Evolutionary conservation across 2,113 vertebrate genomes (phyloP).

Genomic region (Oxygymnocypris stewartii): DNA sequence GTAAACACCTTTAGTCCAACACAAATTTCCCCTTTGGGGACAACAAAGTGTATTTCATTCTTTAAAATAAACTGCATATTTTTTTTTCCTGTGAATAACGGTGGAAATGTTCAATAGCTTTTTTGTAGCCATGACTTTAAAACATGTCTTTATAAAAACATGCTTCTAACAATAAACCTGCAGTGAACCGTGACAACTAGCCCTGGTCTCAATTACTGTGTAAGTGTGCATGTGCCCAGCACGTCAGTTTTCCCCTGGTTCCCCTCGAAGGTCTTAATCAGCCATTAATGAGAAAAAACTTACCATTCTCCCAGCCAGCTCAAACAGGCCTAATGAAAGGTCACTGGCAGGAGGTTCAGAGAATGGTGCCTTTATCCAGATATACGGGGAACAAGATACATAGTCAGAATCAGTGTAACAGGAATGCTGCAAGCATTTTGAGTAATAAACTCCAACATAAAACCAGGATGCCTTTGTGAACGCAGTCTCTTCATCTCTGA

Average conservation of each 20-base stretch:
- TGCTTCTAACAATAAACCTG: not conserved
- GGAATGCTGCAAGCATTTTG: not conserved
- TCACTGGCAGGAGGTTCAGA: not conserved
- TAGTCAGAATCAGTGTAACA: not conserved
- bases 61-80: not conserved
- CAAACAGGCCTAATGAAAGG: constrained; percentile 27
- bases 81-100: not conserved
- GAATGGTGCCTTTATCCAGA: not conserved
- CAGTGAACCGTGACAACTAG: not conserved
- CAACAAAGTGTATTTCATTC: no score
- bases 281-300: constrained; percentile 45
- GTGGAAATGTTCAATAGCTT: not conserved
- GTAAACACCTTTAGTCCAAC: no score
- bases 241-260: not conserved
- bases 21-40: no score
- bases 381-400: not conserved
- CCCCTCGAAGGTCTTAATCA: not conserved
- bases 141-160: not conserved
- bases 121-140: not conserved
- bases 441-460: not conserved
- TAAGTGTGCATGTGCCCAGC: not conserved
- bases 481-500: constrained; percentile 4
- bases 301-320: constrained; percentile 19
- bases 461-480: not conserved
- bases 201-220: not conserved